Evolutionary conservation across 1,140 invertebrate species (phyloP), one percentile per base, ranked within the genome.

Genomic region (Aporrectodea caliginosa): DNA sequence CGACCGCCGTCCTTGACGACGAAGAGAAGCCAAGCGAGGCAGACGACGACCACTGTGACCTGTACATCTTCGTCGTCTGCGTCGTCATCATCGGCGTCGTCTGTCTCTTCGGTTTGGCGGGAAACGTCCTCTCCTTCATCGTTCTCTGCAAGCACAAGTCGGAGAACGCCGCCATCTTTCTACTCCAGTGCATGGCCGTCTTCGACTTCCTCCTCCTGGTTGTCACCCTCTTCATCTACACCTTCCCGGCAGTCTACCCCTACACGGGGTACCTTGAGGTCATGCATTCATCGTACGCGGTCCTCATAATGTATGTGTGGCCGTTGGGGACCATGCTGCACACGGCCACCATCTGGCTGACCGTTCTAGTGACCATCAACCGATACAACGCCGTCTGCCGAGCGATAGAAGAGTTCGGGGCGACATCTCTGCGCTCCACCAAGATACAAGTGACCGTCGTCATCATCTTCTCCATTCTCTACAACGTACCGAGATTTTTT

Each of bases 401-500:
- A 43, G 58, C 76, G 32, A 35, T 74, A 0, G 76, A 69, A n/a
- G 35, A 73, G 16, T 73, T 58, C 76, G 32, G 29, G 31, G 16
- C 69, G n/a, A 75, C 6, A 1, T 71, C 72, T 29, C n/a, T 81
- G 16, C 69, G 27, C 1, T 43, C 43, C n/a, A 78, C 35, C 2
- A 35, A 71, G 1, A 69, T 78, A 33, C 80, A 81, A 6, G 71
- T 81, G n/a, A 16, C 69, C 58, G 33, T 33, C 14, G 77, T 81
- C 72, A n/a, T 81, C 16, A n/a, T 74, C 70, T 68, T 81, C 22
- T 78, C 80, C 0, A 72, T 78, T n/a, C 69, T 81, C 72, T 81
- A 81, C 77, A 81, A 81, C 73, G 16, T 81, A 31, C 80, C 80
- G 30, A 32, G 80, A 30, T 78, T 81, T 75, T 78, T 81, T 31